Evolutionary conservation across 2,888 invertebrate genomes (phyloP).

Genomic region (Pollenia griseotomentosa): DNA sequence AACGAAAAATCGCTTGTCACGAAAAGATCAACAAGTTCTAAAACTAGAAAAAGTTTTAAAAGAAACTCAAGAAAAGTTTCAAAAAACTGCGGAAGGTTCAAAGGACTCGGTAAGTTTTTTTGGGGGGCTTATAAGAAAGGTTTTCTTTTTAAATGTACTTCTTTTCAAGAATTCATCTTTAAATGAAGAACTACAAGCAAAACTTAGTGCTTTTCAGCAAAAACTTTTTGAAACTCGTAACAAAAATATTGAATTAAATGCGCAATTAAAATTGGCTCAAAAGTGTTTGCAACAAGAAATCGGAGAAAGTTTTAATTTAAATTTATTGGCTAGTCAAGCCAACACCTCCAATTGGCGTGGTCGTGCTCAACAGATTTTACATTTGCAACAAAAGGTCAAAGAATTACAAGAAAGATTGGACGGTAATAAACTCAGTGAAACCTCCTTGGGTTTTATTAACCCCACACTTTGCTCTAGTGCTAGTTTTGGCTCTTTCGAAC

Average conservation of each 20-base stretch:
- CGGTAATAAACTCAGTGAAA: slow-evolving; percentile 48
- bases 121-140: not conserved
- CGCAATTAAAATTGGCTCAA: slow-evolving; percentile 89
- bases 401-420: slow-evolving; percentile 88
- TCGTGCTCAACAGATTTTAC: slow-evolving; percentile 90
- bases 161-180: slow-evolving; percentile 67
- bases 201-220: slow-evolving; percentile 84
- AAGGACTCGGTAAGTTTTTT: slow-evolving; percentile 61
- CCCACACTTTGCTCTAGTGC: not conserved
- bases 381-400: slow-evolving; percentile 88
- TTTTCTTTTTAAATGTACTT: not conserved
- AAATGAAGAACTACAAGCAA: slow-evolving; percentile 86
- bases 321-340: slow-evolving; percentile 86
- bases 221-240: slow-evolving; percentile 90
- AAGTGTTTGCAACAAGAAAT: slow-evolving; percentile 91
- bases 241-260: slow-evolving; percentile 88
- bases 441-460: not conserved
- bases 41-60: slow-evolving; percentile 78
- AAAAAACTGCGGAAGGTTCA: slow-evolving; percentile 68
- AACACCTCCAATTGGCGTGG: slow-evolving; percentile 89
- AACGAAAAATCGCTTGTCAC: slow-evolving; percentile 77
- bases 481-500: slow-evolving; percentile 75
- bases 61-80: slow-evolving; percentile 73
- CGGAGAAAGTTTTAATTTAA: slow-evolving; percentile 89
- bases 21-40: slow-evolving; percentile 77